A percentile compares a stretch with the other conserved stretches of the same genome.
These are phyloP conservation scores for Darevskia nairensis DNA, from an alignment of 2,797 vertebrate species.

Conservation along the genomic window DNA sequence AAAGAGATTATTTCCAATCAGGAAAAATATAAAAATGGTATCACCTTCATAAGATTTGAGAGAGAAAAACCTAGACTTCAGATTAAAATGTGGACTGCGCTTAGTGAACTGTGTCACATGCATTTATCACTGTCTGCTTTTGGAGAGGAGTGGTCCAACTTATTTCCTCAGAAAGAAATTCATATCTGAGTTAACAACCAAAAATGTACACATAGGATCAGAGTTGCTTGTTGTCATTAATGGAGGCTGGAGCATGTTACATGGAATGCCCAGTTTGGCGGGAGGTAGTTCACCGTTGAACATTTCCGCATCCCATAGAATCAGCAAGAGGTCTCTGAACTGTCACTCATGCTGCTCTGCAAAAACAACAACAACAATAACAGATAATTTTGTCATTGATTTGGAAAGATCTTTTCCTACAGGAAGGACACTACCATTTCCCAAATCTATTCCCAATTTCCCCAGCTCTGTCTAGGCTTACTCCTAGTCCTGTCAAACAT, in stretches of 20 bases:
- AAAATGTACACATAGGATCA: no score
- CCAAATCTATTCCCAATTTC: no score
- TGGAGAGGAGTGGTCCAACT: no score
- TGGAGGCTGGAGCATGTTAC: not conserved
- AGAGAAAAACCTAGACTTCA: not conserved
- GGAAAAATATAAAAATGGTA: not conserved
- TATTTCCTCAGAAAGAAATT: not conserved
- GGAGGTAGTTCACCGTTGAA: not conserved
- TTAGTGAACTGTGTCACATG: not conserved
- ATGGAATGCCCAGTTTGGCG: not conserved
- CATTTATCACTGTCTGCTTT: not conserved
- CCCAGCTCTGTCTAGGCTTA: not conserved
- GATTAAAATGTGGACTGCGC: not conserved
- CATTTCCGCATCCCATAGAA: not conserved
- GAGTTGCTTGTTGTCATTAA: not conserved
- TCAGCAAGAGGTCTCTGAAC: not conserved
- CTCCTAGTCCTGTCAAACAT: not conserved
- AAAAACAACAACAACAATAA: not conserved
- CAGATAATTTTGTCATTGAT: not conserved
- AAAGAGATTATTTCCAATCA: not conserved
- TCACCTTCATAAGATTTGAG: not conserved
- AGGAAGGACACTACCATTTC: not conserved
- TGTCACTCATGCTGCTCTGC: not conserved
- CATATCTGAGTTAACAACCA: not conserved
- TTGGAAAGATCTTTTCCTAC: not conserved